Base-by-base conservation (phyloP, 2,113 vertebrate genomes). In the Bettongia penicillata region DNA sequence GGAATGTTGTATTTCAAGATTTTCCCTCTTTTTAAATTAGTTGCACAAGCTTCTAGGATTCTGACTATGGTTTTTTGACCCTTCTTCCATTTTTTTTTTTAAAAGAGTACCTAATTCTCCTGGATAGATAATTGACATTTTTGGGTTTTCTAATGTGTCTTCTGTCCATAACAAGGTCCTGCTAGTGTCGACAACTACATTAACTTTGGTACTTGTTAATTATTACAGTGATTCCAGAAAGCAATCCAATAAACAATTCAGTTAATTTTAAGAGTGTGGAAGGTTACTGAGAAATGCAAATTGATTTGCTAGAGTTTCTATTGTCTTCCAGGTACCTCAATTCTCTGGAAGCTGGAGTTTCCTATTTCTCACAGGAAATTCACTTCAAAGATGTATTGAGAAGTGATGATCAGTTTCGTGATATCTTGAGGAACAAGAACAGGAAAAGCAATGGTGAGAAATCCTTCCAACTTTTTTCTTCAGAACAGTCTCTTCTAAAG, bases 381-480 rank as follows among this genome's bases (percentile, higher is more conserved):
- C 96, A 53, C 7, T 55, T 97, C 1, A 99, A 99, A 96, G 97
- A 98, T 0, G 97, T 98, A 93, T 96, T 99, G 94, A 99, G 99
- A 90, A 96, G 95, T 31, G 92, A 98, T 0, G 91, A 92, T 0
- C 98, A 99, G 0, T 96, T 99, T 16, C 89, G 6, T 22, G 0
- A 23, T 0, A 95, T 94, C 0, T 96, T 99, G 89, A 89, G 0
- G 0, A 0, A 96, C 51, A 6, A 93, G 0, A 37, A 97, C 0
- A 98, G 99, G 95, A 98, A 98, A 97, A 99, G 99, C 97, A 99
- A 99, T 97, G 99, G 99, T 99, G 98, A 98, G 98, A 97, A 14
- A 24, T 31, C 90, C 84, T 53, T 19, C 26, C 22, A 19, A 37
- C 16, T 94, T 92, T 23, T 84, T 91, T 90, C 49, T 53, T 89